phyloP scores from a whole-genome alignment of 2,888 invertebrate species.

The Pogonocherus hispidulus region DNA sequence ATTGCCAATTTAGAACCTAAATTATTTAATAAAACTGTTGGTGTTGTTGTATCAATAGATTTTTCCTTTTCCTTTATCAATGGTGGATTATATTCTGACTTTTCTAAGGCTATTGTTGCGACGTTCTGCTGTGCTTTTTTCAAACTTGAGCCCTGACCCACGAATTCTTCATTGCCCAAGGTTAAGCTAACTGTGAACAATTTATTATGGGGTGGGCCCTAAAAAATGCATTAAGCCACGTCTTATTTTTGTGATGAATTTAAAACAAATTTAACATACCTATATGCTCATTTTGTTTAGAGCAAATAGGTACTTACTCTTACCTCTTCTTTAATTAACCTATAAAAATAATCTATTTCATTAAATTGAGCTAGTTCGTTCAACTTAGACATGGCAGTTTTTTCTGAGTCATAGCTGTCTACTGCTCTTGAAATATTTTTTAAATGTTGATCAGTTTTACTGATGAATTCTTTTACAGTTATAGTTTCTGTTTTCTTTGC shows the following conservation, averaged over 20 bases:
- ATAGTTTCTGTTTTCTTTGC: conserved; percentile 7
- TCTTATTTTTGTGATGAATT: too few species aligned
- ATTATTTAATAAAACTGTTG: conserved; percentile 62
- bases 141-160: conserved; percentile 55
- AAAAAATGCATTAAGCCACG: too few species aligned
- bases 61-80: conserved; percentile 47
- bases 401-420: conserved; percentile 23
- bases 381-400: conserved; percentile 48
- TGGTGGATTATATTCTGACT: conserved; percentile 59
- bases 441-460: neutral
- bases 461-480: neutral
- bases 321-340: conserved; percentile 55
- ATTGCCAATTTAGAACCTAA: conserved; percentile 60
- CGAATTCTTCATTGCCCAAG: conserved; percentile 61
- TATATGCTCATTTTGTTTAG: too few species aligned
- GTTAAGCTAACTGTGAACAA: conserved; percentile 56
- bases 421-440: neutral
- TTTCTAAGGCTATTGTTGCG: conserved; percentile 56
- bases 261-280: too few species aligned
- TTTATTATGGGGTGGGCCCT: conserved; percentile 61
- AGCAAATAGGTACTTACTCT: too few species aligned
- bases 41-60: conserved; percentile 53
- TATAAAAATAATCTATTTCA: conserved; percentile 52
- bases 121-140: conserved; percentile 60
- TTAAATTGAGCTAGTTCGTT: conserved; percentile 57